Evolutionary conservation across 2,797 vertebrate genomes (phyloP), one percentile per base, ranked within the genome.

Genomic region (Protosalanx chinensis): DNA sequence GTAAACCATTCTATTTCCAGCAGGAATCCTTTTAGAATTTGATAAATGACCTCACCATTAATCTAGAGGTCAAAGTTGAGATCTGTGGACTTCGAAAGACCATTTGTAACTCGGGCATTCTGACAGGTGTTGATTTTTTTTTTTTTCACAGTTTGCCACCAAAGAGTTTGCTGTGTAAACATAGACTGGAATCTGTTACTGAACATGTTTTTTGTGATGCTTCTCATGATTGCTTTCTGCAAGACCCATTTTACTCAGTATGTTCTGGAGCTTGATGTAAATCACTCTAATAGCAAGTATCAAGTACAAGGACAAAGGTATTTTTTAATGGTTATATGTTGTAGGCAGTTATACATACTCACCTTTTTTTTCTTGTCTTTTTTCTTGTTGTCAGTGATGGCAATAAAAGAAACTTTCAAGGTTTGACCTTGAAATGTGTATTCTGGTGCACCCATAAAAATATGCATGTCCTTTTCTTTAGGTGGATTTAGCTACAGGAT

Each of bases 401-500:
- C 10, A 12, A 46, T 46, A 12, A 46, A 13, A 46, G 37, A 41
- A 41, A 41, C 37, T 10, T 41, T 41, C 37, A 41, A 41, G 7
- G 37, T 41, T 41, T 41, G 12, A 41, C 37, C 37, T 12, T 41
- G 7, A 41, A 41, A 35, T 6, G 35, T 37, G 12, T 51, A 51
- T 51, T 51, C 49, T 51, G 49, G 3, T 51, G 49, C 49, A 15
- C 51, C 18, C 5, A n/a, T 56, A 33, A 33, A 35, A 51, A 41
- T 12, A 16, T 8, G 12, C 67, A 8, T 30, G 23, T 66, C 57
- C 41, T 65, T 73, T 15, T 15, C n/a, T 88, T 69, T 84, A 99
- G 97, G 97, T 99, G 6, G 97, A 99, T 90, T 91, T 99, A 84
- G 85, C 94, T 37, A 99, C 97, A 60, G 97, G 96, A 30, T 88